Evolutionary conservation across 2,888 invertebrate species (phyloP), one percentile per base, ranked within the genome.

Genomic region (Axea sp.): DNA sequence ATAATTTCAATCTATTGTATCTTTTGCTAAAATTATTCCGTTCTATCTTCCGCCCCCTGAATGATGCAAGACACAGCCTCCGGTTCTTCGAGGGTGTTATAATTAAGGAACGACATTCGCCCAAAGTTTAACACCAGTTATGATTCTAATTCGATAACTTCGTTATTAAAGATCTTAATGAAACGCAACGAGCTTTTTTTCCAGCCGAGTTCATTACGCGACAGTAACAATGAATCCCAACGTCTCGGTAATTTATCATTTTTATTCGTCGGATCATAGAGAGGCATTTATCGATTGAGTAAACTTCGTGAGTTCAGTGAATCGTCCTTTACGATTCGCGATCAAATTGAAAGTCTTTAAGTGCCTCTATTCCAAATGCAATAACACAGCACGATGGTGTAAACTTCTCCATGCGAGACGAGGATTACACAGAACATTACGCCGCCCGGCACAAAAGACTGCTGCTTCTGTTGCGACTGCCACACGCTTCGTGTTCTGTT

Each of bases 331-430:
- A 75, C 75, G 71, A 75, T 75, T 75, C 67, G 67, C 65, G 71
- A 62, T 75, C 75, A 67, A 75, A 71, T 75, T 71, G 67, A 75
- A 75, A 71, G 71, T 62, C 67, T 67, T 72, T 71, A 75, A 75
- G 71, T 71, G 75, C 71, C 71, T 45, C 62, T 43, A 69, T 72
- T 67, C 35, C 67, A 30, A 43, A 59, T 47, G 71, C 74, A 75
- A 75, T 75, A 71, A 71, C 71, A 69, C 68, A 47, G 53, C 49
- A 5, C 68, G 62, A 57, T 68, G 62, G 62, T 73, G 69, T 74
- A 69, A 74, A 74, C 74, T 74, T 53, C 64, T 60, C 71, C 74
- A 75, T 71, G 75, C 75, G 75, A 60, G 67, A 62, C 55, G 39
- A 43, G 71, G 71, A 75, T 75, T 74, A 74, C 69, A 74, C 74